Evolutionary conservation across 37 sponge, comb jelly and placozoan genomes (phyloP).

Genomic region (Halisarca cf. caerulea): DNA sequence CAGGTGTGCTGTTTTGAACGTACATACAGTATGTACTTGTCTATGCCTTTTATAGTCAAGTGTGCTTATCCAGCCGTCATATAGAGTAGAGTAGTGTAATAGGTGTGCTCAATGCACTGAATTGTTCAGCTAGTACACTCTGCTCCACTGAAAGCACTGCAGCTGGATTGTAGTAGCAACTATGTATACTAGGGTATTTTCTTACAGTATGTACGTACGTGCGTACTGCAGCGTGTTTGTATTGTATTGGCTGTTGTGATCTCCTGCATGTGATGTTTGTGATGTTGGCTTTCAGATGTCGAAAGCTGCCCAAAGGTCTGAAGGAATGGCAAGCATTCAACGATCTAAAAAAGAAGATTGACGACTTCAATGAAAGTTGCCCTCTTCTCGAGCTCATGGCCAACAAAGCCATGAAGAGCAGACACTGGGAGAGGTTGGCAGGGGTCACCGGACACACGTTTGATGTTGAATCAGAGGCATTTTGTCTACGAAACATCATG

Average conservation of each 20-base stretch:
- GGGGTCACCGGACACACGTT: slow-evolving; percentile 78
- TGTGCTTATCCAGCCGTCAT: not conserved
- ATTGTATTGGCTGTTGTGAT: too few species aligned
- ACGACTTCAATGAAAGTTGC: slow-evolving; percentile 96
- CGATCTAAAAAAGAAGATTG: slow-evolving; percentile 92
- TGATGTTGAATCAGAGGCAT: slow-evolving; percentile 87
- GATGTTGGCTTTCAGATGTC: slow-evolving; percentile 69
- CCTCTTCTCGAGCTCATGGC: slow-evolving; percentile 95
- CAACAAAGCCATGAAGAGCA: slow-evolving; percentile 92
- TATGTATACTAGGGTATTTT: not conserved
- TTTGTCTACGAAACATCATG: slow-evolving; percentile 89
- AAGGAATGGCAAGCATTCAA: slow-evolving; percentile 98
- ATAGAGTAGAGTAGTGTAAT: not conserved
- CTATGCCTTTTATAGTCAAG: not conserved
- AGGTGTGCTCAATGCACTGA: not conserved
- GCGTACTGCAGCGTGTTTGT: not conserved
- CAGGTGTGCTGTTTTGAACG: too few species aligned
- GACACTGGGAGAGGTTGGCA: slow-evolving; percentile 91
- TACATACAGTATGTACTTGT: not conserved
- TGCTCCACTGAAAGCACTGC: too few species aligned
- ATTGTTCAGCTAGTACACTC: not conserved
- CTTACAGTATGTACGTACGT: not conserved
- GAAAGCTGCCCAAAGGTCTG: slow-evolving; percentile 93
- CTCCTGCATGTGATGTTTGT: too few species aligned
- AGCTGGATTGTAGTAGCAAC: not conserved